Evolutionary conservation across 1,140 invertebrate species (phyloP).

Genomic region (Globodera rostochiensis): DNA sequence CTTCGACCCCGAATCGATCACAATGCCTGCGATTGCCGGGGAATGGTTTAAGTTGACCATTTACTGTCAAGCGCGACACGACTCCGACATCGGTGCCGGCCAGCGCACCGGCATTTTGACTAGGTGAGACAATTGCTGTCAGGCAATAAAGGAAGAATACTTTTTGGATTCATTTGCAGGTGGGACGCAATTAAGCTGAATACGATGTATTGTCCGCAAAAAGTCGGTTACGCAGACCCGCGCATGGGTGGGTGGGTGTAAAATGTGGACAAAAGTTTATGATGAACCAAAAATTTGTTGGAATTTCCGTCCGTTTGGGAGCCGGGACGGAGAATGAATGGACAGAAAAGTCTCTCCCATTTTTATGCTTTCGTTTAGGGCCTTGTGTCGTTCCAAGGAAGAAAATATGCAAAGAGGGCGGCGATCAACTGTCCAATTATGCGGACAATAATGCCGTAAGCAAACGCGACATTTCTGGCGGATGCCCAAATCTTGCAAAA

Average conservation of each 20-base stretch:
- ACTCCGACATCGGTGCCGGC: slow-evolving; percentile 60
- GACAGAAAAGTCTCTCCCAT: neutral
- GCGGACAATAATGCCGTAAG: neutral
- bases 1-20: slow-evolving; percentile 60
- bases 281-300: too few species aligned
- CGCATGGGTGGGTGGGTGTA: slow-evolving; percentile 6
- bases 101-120: slow-evolving; percentile 59
- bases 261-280: too few species aligned
- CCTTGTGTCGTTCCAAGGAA: slow-evolving; percentile 43
- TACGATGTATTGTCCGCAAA: slow-evolving; percentile 55
- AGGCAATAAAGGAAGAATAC: neutral
- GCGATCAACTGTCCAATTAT: neutral
- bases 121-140: slow-evolving; percentile 28
- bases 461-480: neutral
- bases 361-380: neutral
- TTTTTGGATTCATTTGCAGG: slow-evolving; percentile 39
- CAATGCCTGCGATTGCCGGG: slow-evolving; percentile 51
- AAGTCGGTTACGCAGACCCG: slow-evolving; percentile 55
- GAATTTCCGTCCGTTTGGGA: neutral
- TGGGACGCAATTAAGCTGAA: slow-evolving; percentile 63
- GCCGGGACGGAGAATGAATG: neutral
- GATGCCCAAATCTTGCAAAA: neutral
- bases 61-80: slow-evolving; percentile 56
- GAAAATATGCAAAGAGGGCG: neutral
- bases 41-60: slow-evolving; percentile 52